A percentile compares a stretch with the other conserved stretches of the same genome.
Evolutionary conservation across 2,113 vertebrate genomes (phyloP).

Genomic region (Ariopsis seemanni): DNA sequence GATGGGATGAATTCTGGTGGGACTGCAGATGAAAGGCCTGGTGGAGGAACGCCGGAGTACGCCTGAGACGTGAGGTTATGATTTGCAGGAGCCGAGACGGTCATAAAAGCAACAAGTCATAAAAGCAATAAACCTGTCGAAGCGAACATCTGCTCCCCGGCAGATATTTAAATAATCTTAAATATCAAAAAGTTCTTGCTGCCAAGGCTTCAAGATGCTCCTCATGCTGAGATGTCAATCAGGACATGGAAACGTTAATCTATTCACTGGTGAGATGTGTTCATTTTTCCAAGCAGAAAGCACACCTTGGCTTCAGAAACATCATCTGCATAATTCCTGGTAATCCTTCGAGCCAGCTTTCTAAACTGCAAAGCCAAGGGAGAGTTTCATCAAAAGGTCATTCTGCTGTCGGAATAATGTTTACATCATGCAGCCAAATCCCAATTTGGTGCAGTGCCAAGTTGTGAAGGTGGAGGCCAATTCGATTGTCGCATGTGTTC

Average conservation of each 20-base stretch:
- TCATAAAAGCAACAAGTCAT: conserved; percentile 18
- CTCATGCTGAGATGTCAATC: conserved; percentile 7
- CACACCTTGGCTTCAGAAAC: conserved; percentile 39
- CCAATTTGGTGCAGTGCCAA: conserved; percentile 34
- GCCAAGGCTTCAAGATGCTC: conserved; percentile 24
- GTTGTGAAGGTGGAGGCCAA: conserved; percentile 30
- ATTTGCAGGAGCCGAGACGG: conserved; percentile 29
- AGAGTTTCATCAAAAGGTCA: conserved; percentile 57
- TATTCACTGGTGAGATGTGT: background rate
- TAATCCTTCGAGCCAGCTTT: conserved; percentile 49
- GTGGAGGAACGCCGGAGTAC: conserved; percentile 41
- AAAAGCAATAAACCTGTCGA: background rate
- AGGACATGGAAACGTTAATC: background rate
- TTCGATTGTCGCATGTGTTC: conserved; percentile 26
- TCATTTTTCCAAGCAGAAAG: conserved; percentile 13
- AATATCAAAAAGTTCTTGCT: background rate
- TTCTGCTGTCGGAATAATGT: conserved; percentile 47
- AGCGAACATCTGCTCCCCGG: conserved; percentile 29
- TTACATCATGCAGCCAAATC: conserved; percentile 46
- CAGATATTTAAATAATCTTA: background rate
- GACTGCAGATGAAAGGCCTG: conserved; percentile 47
- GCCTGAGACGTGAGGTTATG: conserved; percentile 29
- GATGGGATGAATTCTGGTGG: conserved; percentile 49
- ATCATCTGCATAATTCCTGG: conserved; percentile 54
- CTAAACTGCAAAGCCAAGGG: conserved; percentile 39